Percentiles rank a stretch among this genome's conserved stretches.
phyloP scores from a whole-genome alignment of 2,113 vertebrate genomes.

The Ailurus styani region DNA sequence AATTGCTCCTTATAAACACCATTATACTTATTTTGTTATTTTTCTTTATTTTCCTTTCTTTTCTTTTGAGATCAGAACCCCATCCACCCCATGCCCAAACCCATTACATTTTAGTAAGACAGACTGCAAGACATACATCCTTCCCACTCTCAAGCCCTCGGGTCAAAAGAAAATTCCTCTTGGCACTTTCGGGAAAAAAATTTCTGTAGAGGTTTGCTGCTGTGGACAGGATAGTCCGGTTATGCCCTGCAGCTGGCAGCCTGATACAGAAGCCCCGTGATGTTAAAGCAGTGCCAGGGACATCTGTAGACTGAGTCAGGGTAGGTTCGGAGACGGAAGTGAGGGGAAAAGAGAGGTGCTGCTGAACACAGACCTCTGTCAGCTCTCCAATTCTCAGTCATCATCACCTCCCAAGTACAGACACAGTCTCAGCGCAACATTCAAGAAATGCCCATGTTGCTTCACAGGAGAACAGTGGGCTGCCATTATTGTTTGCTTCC shows the following conservation, averaged over 20 bases:
- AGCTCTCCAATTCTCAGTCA: not conserved
- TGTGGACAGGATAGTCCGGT: not conserved
- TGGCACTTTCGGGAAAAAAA: not conserved
- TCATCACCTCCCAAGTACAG: not conserved
- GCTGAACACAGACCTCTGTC: not conserved
- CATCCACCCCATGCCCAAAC: not conserved
- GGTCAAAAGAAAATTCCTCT: not conserved
- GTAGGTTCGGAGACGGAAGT: not conserved
- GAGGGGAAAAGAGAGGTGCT: not conserved
- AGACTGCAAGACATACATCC: not conserved
- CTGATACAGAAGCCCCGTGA: not conserved
- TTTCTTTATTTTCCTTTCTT: not conserved
- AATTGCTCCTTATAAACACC: not conserved
- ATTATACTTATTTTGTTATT: not conserved
- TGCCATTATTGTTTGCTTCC: not conserved
- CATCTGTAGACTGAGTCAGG: not conserved
- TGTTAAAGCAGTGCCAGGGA: not conserved
- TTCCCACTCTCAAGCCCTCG: not conserved
- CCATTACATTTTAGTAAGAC: not conserved
- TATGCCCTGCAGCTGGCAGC: not conserved
- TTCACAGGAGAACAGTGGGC: not conserved
- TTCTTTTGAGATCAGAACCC: not conserved
- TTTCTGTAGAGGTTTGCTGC: not conserved
- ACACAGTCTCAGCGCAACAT: not conserved
- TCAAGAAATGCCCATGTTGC: not conserved